Percentiles rank a stretch among this genome's conserved stretches.
phyloP scores from a whole-genome alignment of 2,888 invertebrate species.

The Cataglyphis livida region DNA sequence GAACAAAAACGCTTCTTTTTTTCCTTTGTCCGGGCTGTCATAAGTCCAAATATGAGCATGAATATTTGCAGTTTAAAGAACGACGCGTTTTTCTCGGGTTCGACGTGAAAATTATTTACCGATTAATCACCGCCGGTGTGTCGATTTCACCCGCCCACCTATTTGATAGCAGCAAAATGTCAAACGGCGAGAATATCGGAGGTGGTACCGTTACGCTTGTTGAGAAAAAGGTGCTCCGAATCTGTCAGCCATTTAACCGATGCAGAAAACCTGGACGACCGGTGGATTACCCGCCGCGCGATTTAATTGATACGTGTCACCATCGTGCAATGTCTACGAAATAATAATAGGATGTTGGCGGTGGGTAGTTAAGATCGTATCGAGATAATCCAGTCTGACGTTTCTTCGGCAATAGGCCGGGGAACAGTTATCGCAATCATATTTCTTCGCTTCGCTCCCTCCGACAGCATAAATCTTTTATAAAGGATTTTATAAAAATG shows the following conservation, averaged over 20 bases:
- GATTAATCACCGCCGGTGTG: conserved; percentile 34
- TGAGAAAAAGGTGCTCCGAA: conserved; percentile 20
- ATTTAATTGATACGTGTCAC: conserved; percentile 59
- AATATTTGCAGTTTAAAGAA: conserved; percentile 44
- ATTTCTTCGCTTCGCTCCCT: conserved; percentile 5
- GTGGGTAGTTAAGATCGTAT: conserved; percentile 58
- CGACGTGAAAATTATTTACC: conserved; percentile 32
- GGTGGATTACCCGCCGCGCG: conserved; percentile 19
- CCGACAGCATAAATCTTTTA: conserved; percentile 1
- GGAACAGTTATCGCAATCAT: conserved; percentile 54
- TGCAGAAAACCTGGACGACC: background rate
- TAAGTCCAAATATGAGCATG: conserved; percentile 39
- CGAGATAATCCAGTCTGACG: conserved; percentile 62
- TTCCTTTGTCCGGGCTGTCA: conserved; percentile 12
- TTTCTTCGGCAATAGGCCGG: conserved; percentile 43
- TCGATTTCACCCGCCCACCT: conserved; percentile 28
- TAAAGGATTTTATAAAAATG: conserved; percentile 10
- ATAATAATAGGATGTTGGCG: conserved; percentile 43
- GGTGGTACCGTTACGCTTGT: conserved; percentile 35
- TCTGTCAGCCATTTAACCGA: conserved; percentile 22
- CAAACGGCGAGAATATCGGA: conserved; percentile 38
- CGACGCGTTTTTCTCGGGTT: conserved; percentile 17
- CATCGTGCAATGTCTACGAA: conserved; percentile 58
- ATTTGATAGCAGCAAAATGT: conserved; percentile 46
- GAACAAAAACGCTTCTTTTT: conserved; percentile 11